A percentile compares a stretch with the other conserved stretches of the same genome.
Conservation (phyloP, 2,888 invertebrate species). For the Phalangium opilio region DNA sequence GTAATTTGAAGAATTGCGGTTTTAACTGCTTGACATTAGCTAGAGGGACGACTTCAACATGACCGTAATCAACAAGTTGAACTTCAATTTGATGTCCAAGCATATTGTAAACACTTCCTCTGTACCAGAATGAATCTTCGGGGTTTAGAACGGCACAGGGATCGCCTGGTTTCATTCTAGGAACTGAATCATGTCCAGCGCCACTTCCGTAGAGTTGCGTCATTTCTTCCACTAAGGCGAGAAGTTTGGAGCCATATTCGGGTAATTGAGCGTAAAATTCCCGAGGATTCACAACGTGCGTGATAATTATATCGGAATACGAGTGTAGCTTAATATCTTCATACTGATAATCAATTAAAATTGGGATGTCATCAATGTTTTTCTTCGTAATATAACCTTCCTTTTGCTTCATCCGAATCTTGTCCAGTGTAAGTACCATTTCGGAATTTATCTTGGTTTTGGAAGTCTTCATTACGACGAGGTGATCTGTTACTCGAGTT, state of each 20-base stretch:
- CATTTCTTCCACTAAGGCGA: slow-evolving; percentile 14
- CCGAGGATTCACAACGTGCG: slow-evolving; percentile 23
- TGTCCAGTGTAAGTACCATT: too few relatives aligned
- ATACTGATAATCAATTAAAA: too few relatives aligned
- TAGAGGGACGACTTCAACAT: slow-evolving; percentile 22
- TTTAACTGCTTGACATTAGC: slow-evolving; percentile 23
- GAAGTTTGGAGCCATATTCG: slow-evolving; percentile 17
- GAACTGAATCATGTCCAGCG: too few relatives aligned
- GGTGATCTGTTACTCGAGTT: too few relatives aligned
- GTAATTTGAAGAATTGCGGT: slow-evolving; percentile 22
- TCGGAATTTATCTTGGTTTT: too few relatives aligned
- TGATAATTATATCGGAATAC: slow-evolving; percentile 15
- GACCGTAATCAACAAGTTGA: slow-evolving; percentile 30
- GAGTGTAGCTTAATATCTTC: background rate
- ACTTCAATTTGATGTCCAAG: slow-evolving; percentile 20
- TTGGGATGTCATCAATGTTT: too few relatives aligned
- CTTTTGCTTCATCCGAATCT: too few relatives aligned
- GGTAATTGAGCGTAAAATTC: slow-evolving; percentile 23
- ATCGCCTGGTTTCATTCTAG: too few relatives aligned
- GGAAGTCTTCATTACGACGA: too few relatives aligned
- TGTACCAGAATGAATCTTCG: slow-evolving; percentile 25
- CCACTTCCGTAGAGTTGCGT: slow-evolving; percentile 3
- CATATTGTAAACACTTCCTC: slow-evolving; percentile 20
- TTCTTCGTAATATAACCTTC: too few relatives aligned
- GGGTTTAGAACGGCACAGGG: slow-evolving; percentile 20